Conservation (phyloP, 2,888 invertebrate genomes). For the Laothoe populi region DNA sequence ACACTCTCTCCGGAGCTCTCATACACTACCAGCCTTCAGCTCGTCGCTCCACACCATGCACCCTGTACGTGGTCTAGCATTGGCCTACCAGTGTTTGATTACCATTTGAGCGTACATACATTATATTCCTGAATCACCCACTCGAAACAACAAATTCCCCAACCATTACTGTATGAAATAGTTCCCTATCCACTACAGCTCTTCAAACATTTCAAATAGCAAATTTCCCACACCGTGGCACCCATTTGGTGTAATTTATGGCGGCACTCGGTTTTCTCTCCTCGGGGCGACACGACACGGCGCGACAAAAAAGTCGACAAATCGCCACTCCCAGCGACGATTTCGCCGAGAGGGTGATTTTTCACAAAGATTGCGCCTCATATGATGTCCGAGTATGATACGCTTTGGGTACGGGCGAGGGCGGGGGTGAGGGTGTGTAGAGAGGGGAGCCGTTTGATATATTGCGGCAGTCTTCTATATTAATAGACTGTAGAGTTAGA, state of each 20-base stretch:
- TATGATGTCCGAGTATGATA: conserved; percentile 30
- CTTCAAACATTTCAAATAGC: conserved; percentile 28
- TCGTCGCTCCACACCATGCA: not conserved
- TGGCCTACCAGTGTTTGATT: not conserved
- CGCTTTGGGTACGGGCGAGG: not conserved
- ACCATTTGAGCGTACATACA: not conserved
- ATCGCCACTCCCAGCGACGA: conserved; percentile 50
- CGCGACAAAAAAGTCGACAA: conserved; percentile 54
- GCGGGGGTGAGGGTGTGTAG: conserved; percentile 4
- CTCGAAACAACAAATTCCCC: conserved; percentile 10
- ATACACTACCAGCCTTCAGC: not conserved
- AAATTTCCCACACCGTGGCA: conserved; percentile 24
- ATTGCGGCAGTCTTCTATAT: conserved; percentile 11
- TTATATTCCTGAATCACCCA: conserved; percentile 10
- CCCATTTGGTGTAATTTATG: conserved; percentile 36
- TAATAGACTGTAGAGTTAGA: conserved; percentile 7
- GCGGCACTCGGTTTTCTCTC: conserved; percentile 29
- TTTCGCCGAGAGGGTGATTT: conserved; percentile 44
- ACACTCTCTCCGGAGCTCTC: not conserved
- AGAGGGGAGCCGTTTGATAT: conserved; percentile 20
- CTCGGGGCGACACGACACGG: conserved; percentile 38
- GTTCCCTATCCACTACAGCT: conserved; percentile 23
- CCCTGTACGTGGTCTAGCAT: not conserved
- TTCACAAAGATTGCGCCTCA: conserved; percentile 46
- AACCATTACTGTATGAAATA: conserved; percentile 12